Percentiles rank a stretch among this genome's conserved stretches.
Conservation (phyloP, 2,113 vertebrate species). For the Chionodraco myersi region DNA sequence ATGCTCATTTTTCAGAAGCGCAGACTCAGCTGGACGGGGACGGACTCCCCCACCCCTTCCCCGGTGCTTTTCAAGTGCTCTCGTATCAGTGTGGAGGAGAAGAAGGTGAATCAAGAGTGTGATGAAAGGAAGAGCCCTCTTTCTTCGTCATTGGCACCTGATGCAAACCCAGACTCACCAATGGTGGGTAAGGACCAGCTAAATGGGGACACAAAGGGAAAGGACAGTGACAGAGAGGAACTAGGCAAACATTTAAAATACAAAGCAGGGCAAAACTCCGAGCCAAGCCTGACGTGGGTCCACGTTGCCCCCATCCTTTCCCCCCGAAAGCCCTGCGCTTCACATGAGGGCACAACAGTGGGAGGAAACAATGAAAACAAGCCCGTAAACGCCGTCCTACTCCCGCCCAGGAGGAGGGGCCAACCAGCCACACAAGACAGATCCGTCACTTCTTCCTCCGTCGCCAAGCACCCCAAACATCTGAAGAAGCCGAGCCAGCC, state of each 20-base stretch:
- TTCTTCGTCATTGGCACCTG: slow-evolving; percentile 16
- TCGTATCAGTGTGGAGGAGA: slow-evolving; percentile 38
- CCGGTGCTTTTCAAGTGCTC: slow-evolving; percentile 63
- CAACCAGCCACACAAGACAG: slow-evolving; percentile 81
- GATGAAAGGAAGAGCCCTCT: slow-evolving; percentile 15
- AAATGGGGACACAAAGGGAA: slow-evolving; percentile 30
- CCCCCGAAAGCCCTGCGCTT: slow-evolving; percentile 76
- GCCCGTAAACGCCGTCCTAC: neutral
- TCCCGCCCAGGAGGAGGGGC: slow-evolving; percentile 56
- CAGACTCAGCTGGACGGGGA: slow-evolving; percentile 82
- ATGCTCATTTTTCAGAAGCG: slow-evolving; percentile 77
- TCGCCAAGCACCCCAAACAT: slow-evolving; percentile 64
- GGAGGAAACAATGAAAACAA: slow-evolving; percentile 28
- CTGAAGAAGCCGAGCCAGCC: slow-evolving; percentile 66
- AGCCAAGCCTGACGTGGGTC: slow-evolving; percentile 88
- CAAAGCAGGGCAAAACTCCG: slow-evolving; percentile 73
- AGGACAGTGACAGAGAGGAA: slow-evolving; percentile 35
- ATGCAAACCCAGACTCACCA: slow-evolving; percentile 15
- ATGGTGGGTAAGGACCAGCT: slow-evolving; percentile 19
- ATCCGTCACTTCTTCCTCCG: slow-evolving; percentile 79
- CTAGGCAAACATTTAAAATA: slow-evolving; percentile 40
- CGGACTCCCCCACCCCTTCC: slow-evolving; percentile 66
- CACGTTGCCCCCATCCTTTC: slow-evolving; percentile 87
- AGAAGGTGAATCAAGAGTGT: slow-evolving; percentile 27
- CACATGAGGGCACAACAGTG: slow-evolving; percentile 32